These are phyloP conservation scores for Tyrannus savana DNA, from an alignment of 2,113 vertebrate genomes.

Conservation along the genomic window DNA sequence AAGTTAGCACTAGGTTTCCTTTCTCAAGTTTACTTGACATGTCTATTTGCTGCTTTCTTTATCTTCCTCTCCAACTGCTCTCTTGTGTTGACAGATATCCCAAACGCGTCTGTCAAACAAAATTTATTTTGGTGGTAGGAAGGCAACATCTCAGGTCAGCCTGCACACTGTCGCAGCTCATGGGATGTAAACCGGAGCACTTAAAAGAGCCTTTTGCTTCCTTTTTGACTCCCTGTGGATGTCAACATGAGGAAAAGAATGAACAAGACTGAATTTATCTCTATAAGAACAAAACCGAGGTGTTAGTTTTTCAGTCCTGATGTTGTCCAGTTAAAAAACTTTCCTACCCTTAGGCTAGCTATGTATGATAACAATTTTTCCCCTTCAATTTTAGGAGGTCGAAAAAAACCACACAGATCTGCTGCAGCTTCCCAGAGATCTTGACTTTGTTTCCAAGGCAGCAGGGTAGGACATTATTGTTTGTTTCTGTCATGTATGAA, in stretches of 20 bases:
- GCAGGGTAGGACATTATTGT: conserved; percentile 81
- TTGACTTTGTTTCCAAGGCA: conserved; percentile 85
- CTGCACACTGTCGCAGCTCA: background rate
- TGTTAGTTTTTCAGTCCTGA: background rate
- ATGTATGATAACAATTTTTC: background rate
- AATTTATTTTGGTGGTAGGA: background rate
- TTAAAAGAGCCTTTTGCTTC: background rate
- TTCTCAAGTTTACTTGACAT: background rate
- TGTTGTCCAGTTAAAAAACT: background rate
- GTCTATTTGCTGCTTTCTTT: background rate
- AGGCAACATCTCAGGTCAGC: conserved; percentile 10
- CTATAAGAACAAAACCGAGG: background rate
- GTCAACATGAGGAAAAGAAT: background rate
- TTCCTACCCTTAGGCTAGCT: background rate
- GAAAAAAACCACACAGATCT: conserved; percentile 84
- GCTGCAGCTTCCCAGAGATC: conserved; percentile 85
- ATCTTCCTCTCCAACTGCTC: background rate
- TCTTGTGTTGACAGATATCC: background rate
- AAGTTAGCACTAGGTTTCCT: background rate
- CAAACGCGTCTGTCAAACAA: background rate
- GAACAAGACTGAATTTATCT: background rate
- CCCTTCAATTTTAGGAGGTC: conserved; percentile 80
- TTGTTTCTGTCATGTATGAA: conserved; percentile 4
- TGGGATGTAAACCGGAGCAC: background rate
- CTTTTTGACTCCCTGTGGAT: background rate